Evolutionary conservation across 2,888 invertebrate species (phyloP).

Genomic region (Drosophila peninsularis): DNA sequence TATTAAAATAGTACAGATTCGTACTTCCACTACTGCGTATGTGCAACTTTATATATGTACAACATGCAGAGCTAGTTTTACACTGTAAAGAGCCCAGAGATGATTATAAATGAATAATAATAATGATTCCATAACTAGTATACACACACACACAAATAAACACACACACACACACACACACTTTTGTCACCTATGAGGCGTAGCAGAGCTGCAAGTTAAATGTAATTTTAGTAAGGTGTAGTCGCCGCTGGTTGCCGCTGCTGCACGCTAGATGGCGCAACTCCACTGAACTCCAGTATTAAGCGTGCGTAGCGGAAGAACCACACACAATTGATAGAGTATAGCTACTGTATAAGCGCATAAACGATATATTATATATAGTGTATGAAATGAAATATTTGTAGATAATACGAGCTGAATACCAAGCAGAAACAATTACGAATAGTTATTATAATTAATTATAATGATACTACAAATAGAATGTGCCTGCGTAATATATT

Average conservation of each 20-base stretch:
- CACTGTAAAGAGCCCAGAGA: constrained; percentile 49
- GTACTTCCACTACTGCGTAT: constrained; percentile 58
- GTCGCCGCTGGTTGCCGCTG: constrained; percentile 17
- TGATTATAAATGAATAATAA: constrained; percentile 18
- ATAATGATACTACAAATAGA: constrained; percentile 84
- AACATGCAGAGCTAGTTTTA: constrained; percentile 34
- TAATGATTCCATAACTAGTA: constrained; percentile 18
- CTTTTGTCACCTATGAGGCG: constrained; percentile 50
- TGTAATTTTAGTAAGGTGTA: constrained; percentile 50
- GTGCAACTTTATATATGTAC: constrained; percentile 48
- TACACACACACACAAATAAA: constrained; percentile 2
- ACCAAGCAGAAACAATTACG: constrained; percentile 66
- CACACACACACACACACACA: constrained; percentile 6
- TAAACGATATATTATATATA: constrained; percentile 29
- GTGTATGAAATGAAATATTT: constrained; percentile 48
- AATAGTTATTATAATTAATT: constrained; percentile 68
- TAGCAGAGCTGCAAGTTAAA: constrained; percentile 65
- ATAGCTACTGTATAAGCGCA: constrained; percentile 29
- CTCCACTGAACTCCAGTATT: constrained; percentile 58
- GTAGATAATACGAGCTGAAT: constrained; percentile 80
- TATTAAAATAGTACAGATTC: constrained; percentile 42
- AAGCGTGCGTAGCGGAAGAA: constrained; percentile 48
- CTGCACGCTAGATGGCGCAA: constrained; percentile 35
- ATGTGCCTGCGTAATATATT: constrained; percentile 84
- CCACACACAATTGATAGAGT: constrained; percentile 33